phyloP scores from a whole-genome alignment of 2,113 vertebrate species.

The Choloepus hoffmanni region DNA sequence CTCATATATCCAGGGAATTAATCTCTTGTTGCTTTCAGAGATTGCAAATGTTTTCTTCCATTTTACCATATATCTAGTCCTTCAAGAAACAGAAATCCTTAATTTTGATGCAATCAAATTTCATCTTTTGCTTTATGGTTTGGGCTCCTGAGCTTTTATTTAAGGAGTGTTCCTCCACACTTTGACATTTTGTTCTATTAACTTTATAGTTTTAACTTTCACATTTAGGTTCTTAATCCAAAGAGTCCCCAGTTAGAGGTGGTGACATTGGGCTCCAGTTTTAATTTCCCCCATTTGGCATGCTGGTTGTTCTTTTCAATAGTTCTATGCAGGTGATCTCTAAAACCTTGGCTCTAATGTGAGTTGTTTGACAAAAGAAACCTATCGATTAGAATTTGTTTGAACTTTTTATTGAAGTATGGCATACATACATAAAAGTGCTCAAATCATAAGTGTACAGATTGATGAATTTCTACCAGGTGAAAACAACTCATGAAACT shows the following conservation, averaged over 20 bases:
- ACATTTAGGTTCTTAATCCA: neutral
- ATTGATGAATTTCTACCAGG: neutral
- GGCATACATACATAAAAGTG: neutral
- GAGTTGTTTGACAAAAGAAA: constrained; percentile 41
- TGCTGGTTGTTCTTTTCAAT: neutral
- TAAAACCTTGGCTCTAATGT: constrained; percentile 17
- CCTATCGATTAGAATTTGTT: constrained; percentile 13
- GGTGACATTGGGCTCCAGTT: neutral
- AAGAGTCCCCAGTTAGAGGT: neutral
- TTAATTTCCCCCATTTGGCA: neutral
- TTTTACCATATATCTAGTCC: neutral
- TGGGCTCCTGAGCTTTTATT: neutral
- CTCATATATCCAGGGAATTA: neutral
- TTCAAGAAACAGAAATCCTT: neutral
- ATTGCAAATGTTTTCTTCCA: neutral
- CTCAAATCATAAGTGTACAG: neutral
- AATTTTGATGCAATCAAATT: neutral
- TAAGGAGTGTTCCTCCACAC: neutral
- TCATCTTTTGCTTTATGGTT: neutral
- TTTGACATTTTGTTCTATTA: neutral
- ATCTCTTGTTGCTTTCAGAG: neutral
- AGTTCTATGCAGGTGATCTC: neutral
- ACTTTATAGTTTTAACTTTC: neutral
- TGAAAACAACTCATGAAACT: neutral
- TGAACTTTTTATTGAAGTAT: neutral